Base-by-base conservation (phyloP, 2,113 vertebrate genomes). In the Proterorhinus semilunaris region DNA sequence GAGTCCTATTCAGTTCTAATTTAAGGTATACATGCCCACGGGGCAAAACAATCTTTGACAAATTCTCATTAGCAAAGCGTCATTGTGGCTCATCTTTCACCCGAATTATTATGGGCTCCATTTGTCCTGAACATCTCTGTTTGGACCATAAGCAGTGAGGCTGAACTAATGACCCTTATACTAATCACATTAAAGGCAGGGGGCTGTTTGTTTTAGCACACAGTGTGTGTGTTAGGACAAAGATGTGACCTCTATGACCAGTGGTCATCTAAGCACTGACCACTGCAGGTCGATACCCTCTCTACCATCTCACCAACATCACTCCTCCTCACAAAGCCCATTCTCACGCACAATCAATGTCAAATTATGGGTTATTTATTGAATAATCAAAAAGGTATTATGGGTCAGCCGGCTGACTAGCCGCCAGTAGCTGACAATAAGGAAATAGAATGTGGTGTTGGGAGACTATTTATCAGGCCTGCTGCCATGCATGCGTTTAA, bases 331-430 rank as follows among this genome's bases (percentile, higher is more conserved):
- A 62, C 79, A 87, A 85, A 87, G 79, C 86, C 85, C 82, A 90
- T 91, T 92, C 89, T 82, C 82, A 46, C 83, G 86, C 73, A 88
- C 90, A 93, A 94, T 94, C 93, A 93, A 93, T 94, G 93, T 94
- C 93, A 45, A 93, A 93, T 94, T 93, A 93, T 93, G 88, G 90
- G 91, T 93, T 93, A 94, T 94, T 93, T 93, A 94, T 94, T 93
- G 92, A 93, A 93, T 93, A 93, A 93, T 93, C 92, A 94, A 93
- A 93, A 92, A 83, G 90, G 86, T 92, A 93, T 93, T 93, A 93
- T 83, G 65, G 64, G 68, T 76, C 54, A 44, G 59, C 71, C 65
- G 79, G 82, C 86, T 85, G 78, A 85, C 83, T 83, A 72, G 87
- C 85, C 80, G 84, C 88, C 79, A 79, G 86, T 82, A 79, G 83